Evolutionary conservation across 1,140 invertebrate genomes (phyloP), one percentile per base, ranked within the genome.

Genomic region (Drosophila oshimai): DNA sequence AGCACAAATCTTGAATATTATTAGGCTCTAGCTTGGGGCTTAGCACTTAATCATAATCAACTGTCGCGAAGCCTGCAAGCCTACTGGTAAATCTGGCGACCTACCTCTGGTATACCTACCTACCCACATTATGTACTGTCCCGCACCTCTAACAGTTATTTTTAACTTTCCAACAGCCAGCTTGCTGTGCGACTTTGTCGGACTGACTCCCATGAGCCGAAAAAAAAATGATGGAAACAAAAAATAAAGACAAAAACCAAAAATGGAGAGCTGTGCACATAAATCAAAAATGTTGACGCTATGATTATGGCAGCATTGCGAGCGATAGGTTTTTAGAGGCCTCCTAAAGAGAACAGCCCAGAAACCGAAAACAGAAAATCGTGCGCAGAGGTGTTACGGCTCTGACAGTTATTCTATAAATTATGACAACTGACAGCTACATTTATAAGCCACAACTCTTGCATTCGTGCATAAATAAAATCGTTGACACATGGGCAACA

Each of bases 31-130:
- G 54, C 80, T 79, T 62, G 54, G 69, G 70, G 65, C 80, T 81
- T 72, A 76, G 60, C 87, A 89, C 87, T 89, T 89, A 81, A 89
- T 89, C 87, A 89, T 89, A 89, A 89, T 87, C 87, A 89, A 89
- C 80, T 89, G 87, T 81, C 87, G 77, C 78, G 68, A 41, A 74
- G 89, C 76, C 65, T 77, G 55, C 67, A 87, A 87, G 78, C 74
- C 78, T 79, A 64, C 70, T 74, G n/a, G n/a, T n/a, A n/a, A 83
- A 77, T 51, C 37, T 42, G 17, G 36, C 60, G 39, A 70, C 67
- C 78, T 73, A 51, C 58, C n/a, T n/a, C n/a, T n/a, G 62, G 64
- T 69, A 76, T 42, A 51, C 47, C 69, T 29, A 61, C 26, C 61
- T 54, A 53, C 68, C 78, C 58, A 74, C 67, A 75, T 29, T 70